Base-by-base conservation (phyloP, 2,888 invertebrate genomes). In the Heliothis peltigera region DNA sequence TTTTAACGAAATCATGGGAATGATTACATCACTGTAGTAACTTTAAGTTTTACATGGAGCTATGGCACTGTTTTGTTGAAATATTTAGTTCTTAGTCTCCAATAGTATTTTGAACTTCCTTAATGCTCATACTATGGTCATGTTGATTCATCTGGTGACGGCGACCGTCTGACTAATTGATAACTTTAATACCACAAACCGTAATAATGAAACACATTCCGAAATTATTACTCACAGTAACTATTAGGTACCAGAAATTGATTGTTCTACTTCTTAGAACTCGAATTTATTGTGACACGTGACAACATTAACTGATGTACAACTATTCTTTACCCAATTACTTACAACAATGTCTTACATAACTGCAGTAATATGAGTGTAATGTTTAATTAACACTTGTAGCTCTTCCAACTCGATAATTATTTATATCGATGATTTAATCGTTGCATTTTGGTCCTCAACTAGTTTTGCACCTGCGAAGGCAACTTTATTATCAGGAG, bases 111-210 rank as follows among this genome's bases (percentile, higher is more conserved):
- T 21, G 2, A 21, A 32, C 68, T 43, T 53, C 57, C 43, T 49
- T 3, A 42, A 48, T 32, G 12, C 53, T 46, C 25, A 19, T 70
- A 64, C 76, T 42, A 42, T 57, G 43, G 72, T 43, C 42, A 53
- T 42, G 82, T 83, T 87, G 84, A 87, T 83, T 88, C 87, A 88
- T 85, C 72, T 64, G 70, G 53, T 59, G 28, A 55, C 84, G 79
- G 66, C 69, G 79, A 84, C 79, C 75, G 63, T 66, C 77, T 88
- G 87, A 88, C 85, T 85, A 86, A 70, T 75, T 80, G 83, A 87
- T 87, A 85, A 85, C 62, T 65, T 71, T 58, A 19, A 72, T 82
- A 80, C 72, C 66, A 21, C 70, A 77, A 79, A 82, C 59, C 39
- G 53, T 75, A 12, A 66, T 82, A 80, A 81, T 82, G 79, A 81